Conservation (phyloP, 2,113 vertebrate species). For the Malurus alboscapulatus region DNA sequence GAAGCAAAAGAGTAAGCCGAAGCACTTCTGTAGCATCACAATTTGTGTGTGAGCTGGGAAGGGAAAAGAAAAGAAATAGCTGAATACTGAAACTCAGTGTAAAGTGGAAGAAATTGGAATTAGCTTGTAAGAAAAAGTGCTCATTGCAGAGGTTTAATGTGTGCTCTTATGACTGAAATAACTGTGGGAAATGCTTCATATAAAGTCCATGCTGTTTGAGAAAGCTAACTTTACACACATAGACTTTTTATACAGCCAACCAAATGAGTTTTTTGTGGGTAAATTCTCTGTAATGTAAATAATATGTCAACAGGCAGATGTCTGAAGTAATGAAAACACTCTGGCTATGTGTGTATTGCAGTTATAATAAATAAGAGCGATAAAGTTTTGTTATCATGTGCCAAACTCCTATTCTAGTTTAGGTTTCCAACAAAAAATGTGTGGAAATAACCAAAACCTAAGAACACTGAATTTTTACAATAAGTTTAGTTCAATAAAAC, state of each 20-base stretch:
- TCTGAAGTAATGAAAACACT: constrained; percentile 29
- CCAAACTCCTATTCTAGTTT: not conserved
- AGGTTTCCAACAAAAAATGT: not conserved
- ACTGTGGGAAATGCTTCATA: not conserved
- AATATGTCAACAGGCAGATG: constrained; percentile 2
- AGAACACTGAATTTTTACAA: constrained; percentile 3
- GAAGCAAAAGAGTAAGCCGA: not conserved
- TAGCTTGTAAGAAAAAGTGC: not conserved
- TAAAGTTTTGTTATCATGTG: not conserved
- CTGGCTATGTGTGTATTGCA: not conserved
- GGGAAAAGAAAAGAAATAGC: not conserved
- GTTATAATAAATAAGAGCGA: not conserved
- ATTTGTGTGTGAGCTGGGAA: not conserved
- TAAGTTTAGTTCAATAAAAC: not conserved
- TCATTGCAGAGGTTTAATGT: not conserved
- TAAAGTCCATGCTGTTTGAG: not conserved
- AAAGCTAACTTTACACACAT: not conserved
- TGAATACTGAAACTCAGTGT: not conserved
- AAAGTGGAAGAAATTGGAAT: not conserved
- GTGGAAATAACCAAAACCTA: constrained; percentile 4
- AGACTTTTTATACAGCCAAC: not conserved
- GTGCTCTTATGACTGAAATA: not conserved
- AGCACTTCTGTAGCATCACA: not conserved
- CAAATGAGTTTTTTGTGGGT: not conserved
- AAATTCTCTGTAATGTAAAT: not conserved